Base-by-base conservation (phyloP, 2,113 vertebrate species). In the Scartelaos histophorus region DNA sequence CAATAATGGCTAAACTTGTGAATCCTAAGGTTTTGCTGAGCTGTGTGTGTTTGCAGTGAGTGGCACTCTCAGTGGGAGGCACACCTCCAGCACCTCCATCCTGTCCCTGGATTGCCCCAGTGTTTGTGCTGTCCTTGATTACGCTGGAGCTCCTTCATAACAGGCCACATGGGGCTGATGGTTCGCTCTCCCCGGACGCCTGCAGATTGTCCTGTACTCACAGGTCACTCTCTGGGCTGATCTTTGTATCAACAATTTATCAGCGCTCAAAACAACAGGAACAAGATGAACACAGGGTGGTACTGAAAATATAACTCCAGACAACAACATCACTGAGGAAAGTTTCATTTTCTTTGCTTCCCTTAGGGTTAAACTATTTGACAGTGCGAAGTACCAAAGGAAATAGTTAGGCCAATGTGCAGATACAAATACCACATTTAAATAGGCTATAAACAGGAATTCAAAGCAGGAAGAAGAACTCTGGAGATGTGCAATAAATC, bases 221-320 rank as follows among this genome's bases (percentile, higher is more conserved):
- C 70, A 85, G 88, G 85, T 83, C 82, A 83, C 67, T 78, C 53
- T 78, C 78, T 84, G 81, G 73, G 81, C 85, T 82, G 62, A 82
- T 84, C 70, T 85, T 69, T 82, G 74, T 70, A 53, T 73, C 68
- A 78, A 67, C 76, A 72, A 53, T 60, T 85, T 51, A 34, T 75
- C 76, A 80, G 56, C 0, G 25, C 77, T 25, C 62, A 73, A 34
- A 69, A 67, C 65, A 1, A 56, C 77, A 70, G 73, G 49, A 69
- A 75, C 56, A 81, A 51, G 56, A 81, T 19, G 71, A 76, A 38
- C 46, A 19, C 53, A 58, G 12, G 51, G 49, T 60, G 61, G 65
- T 13, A 54, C 47, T 34, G 56, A 21, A 66, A 13, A 21, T 47
- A 46, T 47, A 47, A 21, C 3, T 46, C 46, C 13, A 66, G 17